These are phyloP conservation scores for Sitta europaea DNA, from an alignment of 2,113 vertebrate species.

Conservation along the genomic window DNA sequence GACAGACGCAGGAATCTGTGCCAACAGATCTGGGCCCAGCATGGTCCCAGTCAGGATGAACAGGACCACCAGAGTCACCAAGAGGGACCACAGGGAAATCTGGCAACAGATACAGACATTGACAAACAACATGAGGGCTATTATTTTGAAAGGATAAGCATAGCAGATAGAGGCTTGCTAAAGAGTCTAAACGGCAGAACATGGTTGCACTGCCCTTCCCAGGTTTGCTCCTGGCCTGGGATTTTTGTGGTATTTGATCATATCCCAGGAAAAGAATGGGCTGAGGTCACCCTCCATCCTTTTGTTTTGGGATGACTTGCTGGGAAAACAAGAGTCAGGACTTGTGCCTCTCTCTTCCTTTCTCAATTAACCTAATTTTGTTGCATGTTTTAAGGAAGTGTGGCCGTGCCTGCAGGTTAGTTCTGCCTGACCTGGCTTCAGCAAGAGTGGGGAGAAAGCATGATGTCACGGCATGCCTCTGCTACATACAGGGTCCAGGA, in stretches of 20 bases:
- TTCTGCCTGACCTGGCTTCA: not conserved
- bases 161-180: not conserved
- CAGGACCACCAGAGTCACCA: constrained; percentile 88
- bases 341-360: not conserved
- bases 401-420: accelerated
- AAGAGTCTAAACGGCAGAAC: not conserved
- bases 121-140: not conserved
- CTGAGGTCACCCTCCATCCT: not conserved
- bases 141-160: not conserved
- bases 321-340: not conserved
- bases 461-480: not conserved
- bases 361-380: not conserved
- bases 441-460: not conserved
- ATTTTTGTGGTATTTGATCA: not conserved
- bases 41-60: constrained; percentile 94
- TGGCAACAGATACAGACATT: constrained; percentile 53
- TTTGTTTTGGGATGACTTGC: not conserved
- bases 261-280: not conserved
- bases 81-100: constrained; percentile 93
- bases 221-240: not conserved
- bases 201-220: not conserved
- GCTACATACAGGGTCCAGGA: not conserved
- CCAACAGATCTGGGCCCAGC: constrained; percentile 90
- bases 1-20: constrained; percentile 86
- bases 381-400: not conserved